Conservation (phyloP, 2,888 invertebrate species). For the Suillia variegata region DNA sequence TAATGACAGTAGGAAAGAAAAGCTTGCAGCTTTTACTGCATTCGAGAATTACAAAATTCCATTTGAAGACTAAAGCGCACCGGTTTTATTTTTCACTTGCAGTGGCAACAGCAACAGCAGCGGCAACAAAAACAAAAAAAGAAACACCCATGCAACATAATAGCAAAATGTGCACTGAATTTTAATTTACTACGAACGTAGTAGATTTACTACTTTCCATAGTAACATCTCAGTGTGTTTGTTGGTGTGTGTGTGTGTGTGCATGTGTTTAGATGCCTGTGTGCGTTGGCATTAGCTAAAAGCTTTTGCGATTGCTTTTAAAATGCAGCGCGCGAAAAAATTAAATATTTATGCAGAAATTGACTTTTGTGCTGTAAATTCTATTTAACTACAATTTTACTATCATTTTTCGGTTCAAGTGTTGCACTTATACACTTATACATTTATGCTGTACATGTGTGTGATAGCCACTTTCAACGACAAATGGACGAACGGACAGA, state of each 20-base stretch:
- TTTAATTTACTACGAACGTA: constrained; percentile 40
- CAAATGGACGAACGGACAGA: too few species aligned
- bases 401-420: background rate
- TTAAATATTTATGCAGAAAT: constrained; percentile 29
- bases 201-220: background rate
- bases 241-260: background rate
- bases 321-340: constrained; percentile 53
- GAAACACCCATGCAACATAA: constrained; percentile 47
- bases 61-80: constrained; percentile 49
- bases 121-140: constrained; percentile 24
- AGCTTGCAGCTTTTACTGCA: too few species aligned
- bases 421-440: background rate
- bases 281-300: constrained; percentile 55
- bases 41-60: constrained; percentile 51
- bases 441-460: background rate
- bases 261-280: background rate
- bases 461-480: too few species aligned
- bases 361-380: constrained; percentile 33
- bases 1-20: too few species aligned
- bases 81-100: background rate
- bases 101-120: constrained; percentile 15
- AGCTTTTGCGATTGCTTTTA: constrained; percentile 52
- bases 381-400: constrained; percentile 26
- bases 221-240: background rate
- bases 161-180: constrained; percentile 50